Percentiles rank a stretch among this genome's conserved stretches.
Evolutionary conservation across 2,113 vertebrate species (phyloP).

Genomic region (Atractosteus spatula): DNA sequence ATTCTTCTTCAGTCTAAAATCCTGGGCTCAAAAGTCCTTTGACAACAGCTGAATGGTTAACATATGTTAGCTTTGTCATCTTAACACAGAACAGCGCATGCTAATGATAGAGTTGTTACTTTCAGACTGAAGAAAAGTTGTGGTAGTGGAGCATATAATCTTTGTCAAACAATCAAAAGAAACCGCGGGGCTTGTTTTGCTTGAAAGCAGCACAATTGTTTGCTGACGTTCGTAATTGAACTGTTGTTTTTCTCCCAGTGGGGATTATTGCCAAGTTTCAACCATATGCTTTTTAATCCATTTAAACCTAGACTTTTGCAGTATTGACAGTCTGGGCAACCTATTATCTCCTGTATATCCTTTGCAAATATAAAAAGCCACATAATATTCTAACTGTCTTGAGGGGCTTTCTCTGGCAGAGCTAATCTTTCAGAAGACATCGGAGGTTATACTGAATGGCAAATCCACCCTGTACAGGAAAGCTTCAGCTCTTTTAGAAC

Average conservation of each 20-base stretch:
- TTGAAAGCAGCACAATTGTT: constrained; percentile 26
- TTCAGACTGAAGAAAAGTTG: not conserved
- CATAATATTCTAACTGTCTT: constrained; percentile 28
- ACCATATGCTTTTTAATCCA: constrained; percentile 50
- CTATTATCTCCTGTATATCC: constrained; percentile 32
- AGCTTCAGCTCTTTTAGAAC: constrained; percentile 17
- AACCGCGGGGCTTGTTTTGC: constrained; percentile 16
- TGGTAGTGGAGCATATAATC: constrained; percentile 1
- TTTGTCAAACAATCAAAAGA: constrained; percentile 22
- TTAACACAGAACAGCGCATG: not conserved
- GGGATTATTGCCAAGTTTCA: constrained; percentile 28
- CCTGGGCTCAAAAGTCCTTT: not conserved
- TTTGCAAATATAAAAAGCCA: constrained; percentile 25
- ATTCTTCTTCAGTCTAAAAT: not conserved
- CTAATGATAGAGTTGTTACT: constrained; percentile 18
- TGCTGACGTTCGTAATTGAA: constrained; percentile 39
- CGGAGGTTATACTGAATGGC: constrained; percentile 19
- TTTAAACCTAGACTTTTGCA: constrained; percentile 51
- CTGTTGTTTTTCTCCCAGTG: constrained; percentile 17
- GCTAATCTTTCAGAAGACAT: not conserved
- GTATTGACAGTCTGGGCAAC: constrained; percentile 35
- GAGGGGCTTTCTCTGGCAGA: not conserved
- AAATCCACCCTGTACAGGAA: constrained; percentile 6
- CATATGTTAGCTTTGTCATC: too few relatives aligned
- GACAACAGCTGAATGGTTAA: not conserved